Conservation (phyloP, 2,113 vertebrate species). For the Leiothrix lutea region DNA sequence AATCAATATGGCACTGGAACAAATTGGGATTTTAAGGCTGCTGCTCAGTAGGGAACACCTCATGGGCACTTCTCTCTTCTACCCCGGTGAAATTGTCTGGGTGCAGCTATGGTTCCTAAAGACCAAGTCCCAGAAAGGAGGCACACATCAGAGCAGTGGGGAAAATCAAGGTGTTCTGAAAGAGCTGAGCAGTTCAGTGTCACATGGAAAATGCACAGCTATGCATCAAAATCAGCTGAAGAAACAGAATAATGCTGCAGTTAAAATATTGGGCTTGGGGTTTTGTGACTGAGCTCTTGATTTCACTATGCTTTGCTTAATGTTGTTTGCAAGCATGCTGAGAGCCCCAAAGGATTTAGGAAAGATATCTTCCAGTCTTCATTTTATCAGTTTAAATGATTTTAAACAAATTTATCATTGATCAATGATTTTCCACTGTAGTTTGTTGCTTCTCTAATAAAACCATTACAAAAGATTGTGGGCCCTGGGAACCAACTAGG, state of each 20-base stretch:
- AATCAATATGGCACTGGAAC: background rate
- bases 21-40: background rate
- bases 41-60: rapidly evolving
- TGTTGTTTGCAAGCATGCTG: background rate
- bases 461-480: background rate
- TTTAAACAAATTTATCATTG: background rate
- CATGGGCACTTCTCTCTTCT: background rate
- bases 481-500: background rate
- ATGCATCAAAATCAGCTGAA: background rate
- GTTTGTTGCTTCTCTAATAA: background rate
- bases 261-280: background rate
- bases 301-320: background rate
- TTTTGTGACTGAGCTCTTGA: background rate
- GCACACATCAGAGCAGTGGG: background rate
- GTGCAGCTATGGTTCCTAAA: background rate
- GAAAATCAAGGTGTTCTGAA: background rate
- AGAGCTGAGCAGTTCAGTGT: background rate
- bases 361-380: background rate
- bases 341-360: background rate
- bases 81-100: rapidly evolving
- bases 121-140: background rate
- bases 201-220: background rate
- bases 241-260: background rate
- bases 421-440: background rate
- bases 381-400: background rate